phyloP scores from a whole-genome alignment of 2,797 vertebrate genomes.

The Lacerta bilineata region DNA sequence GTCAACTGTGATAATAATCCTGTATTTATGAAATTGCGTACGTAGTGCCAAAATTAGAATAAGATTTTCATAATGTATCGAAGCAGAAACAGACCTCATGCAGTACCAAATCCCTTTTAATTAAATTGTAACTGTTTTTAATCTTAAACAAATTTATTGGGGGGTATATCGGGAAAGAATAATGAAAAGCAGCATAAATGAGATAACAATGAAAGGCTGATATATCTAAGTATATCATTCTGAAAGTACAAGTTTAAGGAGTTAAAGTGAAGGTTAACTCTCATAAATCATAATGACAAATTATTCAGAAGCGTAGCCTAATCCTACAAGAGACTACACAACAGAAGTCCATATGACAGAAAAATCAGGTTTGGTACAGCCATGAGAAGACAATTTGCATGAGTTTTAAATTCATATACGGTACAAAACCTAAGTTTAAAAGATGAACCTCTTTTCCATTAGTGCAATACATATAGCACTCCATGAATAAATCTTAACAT shows the following conservation, averaged over 20 bases:
- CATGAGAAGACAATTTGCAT: background rate
- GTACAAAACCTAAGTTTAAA: background rate
- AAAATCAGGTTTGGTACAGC: background rate
- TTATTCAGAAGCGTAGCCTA: background rate
- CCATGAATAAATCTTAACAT: background rate
- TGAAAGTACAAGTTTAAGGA: background rate
- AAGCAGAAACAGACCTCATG: slow-evolving; percentile 34
- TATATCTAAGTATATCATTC: slow-evolving; percentile 3
- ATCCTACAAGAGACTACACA: background rate
- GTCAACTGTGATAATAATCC: slow-evolving; percentile 30
- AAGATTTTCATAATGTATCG: slow-evolving; percentile 13
- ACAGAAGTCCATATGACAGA: background rate
- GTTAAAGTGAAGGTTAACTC: background rate
- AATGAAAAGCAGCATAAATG: slow-evolving; percentile 30
- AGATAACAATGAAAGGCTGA: slow-evolving; percentile 7
- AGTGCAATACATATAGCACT: background rate
- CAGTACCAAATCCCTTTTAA: slow-evolving; percentile 39
- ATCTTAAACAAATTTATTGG: slow-evolving; percentile 24
- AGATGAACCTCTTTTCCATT: background rate
- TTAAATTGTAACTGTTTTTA: slow-evolving; percentile 43
- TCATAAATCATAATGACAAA: background rate
- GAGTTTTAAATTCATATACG: background rate
- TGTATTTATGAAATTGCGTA: slow-evolving; percentile 29
- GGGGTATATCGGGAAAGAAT: background rate
- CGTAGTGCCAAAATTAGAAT: slow-evolving; percentile 32